Evolutionary conservation across 2,888 invertebrate genomes (phyloP), one percentile per base, ranked within the genome.

Genomic region (Mystacides longicornis): DNA sequence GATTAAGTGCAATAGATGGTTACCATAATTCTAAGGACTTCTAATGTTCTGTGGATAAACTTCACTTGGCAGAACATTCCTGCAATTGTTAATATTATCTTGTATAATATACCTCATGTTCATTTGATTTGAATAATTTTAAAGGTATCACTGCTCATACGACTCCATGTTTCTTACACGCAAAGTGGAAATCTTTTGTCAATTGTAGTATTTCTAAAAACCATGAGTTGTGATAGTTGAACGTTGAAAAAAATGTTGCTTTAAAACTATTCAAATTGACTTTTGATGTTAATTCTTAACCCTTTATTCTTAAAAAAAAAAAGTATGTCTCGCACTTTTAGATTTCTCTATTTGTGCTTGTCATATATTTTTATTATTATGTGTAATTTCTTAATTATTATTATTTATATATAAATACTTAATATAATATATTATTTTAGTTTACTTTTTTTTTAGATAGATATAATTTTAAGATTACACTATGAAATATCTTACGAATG

Each of bases 41-140:
- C 37, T 7, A n/a, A 37, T 37, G 37, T 37, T 37, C 37, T 37
- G 37, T 37, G 3, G 3, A 37, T 14, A n/a, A n/a, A 27, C 11
- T 4, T 37, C 4, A 14, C 37, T n/a, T n/a, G 37, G 7, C 14
- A 37, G 37, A 37, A 14, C 37, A 37, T 37, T 37, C 14, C 37
- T 37, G 14, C 14, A 27, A 27, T 27, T 27, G 11, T 27, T 37
- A 7, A 37, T 37, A n/a, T 37, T n/a, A 37, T 37, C 37, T 37
- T 3, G 14, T 37, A n/a, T 37, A 37, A 37, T 37, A 37, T 37
- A 37, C 37, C 37, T 37, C 37, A 37, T 37, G 37, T 37, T 3
- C 3, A 37, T 37, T 37, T 37, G 37, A 37, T 37, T 37, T 37
- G 37, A 37, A 37, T 37, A 37, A 37, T 37, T 37, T 37, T 37